phyloP scores from a whole-genome alignment of 2,797 vertebrate genomes.

The Poeciliopsis paucimaculata region DNA sequence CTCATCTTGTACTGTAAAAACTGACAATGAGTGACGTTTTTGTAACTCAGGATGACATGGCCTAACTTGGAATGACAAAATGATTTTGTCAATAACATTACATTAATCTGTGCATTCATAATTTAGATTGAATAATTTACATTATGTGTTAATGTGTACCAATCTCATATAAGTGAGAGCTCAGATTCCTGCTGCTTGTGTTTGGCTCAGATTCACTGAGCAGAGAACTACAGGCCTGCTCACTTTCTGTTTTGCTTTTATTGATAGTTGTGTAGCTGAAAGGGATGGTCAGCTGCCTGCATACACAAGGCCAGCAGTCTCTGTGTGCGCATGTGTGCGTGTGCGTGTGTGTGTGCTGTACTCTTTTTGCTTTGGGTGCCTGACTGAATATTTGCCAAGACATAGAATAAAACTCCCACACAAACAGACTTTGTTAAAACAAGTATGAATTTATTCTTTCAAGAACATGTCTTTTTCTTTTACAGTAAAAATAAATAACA shows the following conservation, averaged over 20 bases:
- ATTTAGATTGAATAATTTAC: neutral
- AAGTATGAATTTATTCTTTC: constrained; percentile 78
- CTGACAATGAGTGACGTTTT: neutral
- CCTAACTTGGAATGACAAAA: neutral
- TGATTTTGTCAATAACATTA: neutral
- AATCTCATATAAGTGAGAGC: neutral
- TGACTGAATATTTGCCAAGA: constrained; percentile 52
- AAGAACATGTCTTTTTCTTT: constrained; percentile 47
- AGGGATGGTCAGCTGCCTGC: constrained; percentile 47
- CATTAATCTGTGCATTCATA: neutral
- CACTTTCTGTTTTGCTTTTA: constrained; percentile 20
- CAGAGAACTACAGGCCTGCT: neutral
- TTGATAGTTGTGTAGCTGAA: constrained; percentile 31
- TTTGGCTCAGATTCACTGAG: neutral
- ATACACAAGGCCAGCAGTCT: constrained; percentile 55
- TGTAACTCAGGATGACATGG: neutral
- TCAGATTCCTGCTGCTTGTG: neutral
- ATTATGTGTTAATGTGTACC: neutral
- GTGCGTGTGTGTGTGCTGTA: constrained; percentile 3
- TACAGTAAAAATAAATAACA: constrained; percentile 67
- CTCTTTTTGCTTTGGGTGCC: constrained; percentile 42
- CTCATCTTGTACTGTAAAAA: neutral
- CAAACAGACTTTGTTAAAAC: constrained; percentile 65
- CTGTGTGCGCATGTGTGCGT: neutral
- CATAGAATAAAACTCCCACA: constrained; percentile 68